A percentile compares a stretch with the other conserved stretches of the same genome.
Conservation (phyloP, 2,888 invertebrate genomes). For the Tinea pellionella region DNA sequence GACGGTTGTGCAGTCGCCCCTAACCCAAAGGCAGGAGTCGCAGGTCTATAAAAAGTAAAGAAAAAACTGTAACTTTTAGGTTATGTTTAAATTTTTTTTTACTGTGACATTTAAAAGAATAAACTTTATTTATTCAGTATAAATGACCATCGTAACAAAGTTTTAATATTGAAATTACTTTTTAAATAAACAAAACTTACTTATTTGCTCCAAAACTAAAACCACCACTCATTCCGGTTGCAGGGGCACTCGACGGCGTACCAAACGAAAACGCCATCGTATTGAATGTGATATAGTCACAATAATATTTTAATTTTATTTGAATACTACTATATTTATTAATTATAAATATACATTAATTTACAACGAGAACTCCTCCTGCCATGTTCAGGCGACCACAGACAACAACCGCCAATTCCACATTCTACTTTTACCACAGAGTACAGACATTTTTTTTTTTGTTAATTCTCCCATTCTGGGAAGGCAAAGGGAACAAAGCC, state of each 20-base stretch:
- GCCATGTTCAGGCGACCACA: not conserved
- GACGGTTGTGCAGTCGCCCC: conserved; percentile 39
- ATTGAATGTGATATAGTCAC: not conserved
- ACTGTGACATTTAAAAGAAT: not conserved
- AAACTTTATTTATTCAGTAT: conserved; percentile 15
- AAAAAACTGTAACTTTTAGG: not conserved
- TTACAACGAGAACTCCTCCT: not conserved
- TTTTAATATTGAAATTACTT: not conserved
- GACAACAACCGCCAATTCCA: conserved; percentile 2
- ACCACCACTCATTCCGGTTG: conserved; percentile 44
- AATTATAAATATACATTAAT: not conserved
- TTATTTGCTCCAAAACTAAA: conserved; percentile 61
- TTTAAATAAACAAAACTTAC: conserved; percentile 28
- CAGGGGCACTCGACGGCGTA: conserved; percentile 59
- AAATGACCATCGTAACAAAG: not conserved
- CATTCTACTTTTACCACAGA: too few relatives aligned
- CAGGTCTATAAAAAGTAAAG: conserved; percentile 32
- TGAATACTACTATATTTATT: not conserved
- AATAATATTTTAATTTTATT: not conserved
- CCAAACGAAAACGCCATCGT: conserved; percentile 60
- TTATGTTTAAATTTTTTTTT: not conserved
- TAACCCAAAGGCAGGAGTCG: conserved; percentile 45
- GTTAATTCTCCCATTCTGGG: too few relatives aligned
- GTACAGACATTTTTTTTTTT: too few relatives aligned
- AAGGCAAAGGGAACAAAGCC: too few relatives aligned